phyloP scores from a whole-genome alignment of 2,113 vertebrate genomes.

The Astatotilapia flaviijosephi region DNA sequence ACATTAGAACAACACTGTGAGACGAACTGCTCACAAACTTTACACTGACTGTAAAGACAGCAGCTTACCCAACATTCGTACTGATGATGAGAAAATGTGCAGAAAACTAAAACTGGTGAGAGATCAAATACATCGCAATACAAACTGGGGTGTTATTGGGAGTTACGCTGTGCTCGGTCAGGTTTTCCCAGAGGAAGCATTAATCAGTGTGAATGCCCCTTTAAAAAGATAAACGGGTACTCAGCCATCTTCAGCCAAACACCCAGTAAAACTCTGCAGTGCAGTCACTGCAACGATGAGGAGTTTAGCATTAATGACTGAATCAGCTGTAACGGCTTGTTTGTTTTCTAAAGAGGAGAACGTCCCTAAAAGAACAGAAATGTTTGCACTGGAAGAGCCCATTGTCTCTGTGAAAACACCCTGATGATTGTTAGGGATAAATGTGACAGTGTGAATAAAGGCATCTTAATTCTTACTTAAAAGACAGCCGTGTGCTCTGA shows the following conservation, averaged over 20 bases:
- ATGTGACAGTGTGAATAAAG: not conserved
- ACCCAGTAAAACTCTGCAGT: not conserved
- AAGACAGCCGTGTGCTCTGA: not conserved
- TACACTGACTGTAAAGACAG: not conserved
- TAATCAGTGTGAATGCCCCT: not conserved
- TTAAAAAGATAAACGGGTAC: not conserved
- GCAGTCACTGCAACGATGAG: no score
- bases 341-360: not conserved
- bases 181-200: not conserved
- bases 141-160: fast-evolving
- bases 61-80: not conserved
- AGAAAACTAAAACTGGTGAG: not conserved
- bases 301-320: not conserved
- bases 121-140: fast-evolving
- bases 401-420: not conserved
- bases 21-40: not conserved
- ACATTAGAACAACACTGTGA: not conserved
- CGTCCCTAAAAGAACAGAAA: not conserved
- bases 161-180: not conserved
- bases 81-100: not conserved
- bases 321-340: not conserved
- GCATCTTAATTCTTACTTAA: not conserved
- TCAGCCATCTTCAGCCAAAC: not conserved
- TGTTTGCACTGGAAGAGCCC: not conserved
- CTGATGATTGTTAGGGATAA: not conserved